Conservation (phyloP, 2,888 invertebrate species). For the Globia sparganii region DNA sequence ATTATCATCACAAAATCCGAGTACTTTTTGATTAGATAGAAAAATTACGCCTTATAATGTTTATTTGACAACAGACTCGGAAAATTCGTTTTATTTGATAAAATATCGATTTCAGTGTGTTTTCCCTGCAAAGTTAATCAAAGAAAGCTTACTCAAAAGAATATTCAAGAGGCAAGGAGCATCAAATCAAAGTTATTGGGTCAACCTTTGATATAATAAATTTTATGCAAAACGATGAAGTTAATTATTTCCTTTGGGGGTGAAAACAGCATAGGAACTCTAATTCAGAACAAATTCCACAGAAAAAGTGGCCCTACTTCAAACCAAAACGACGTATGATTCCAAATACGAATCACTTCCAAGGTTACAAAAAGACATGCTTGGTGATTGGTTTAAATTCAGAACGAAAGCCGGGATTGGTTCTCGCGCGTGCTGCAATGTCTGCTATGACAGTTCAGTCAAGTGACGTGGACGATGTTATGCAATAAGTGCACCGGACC, state of each 20-base stretch:
- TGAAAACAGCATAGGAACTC: too few species aligned
- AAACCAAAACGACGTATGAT: too few species aligned
- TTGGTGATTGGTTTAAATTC: too few species aligned
- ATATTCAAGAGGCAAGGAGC: slow-evolving; percentile 70
- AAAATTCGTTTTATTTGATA: slow-evolving; percentile 45
- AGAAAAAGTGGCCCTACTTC: too few species aligned
- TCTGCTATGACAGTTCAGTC: too few species aligned
- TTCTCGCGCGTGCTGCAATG: too few species aligned
- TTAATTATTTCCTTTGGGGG: slow-evolving; percentile 60
- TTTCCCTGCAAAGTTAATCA: slow-evolving; percentile 69
- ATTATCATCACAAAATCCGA: slow-evolving; percentile 28
- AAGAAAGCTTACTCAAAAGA: slow-evolving; percentile 74
- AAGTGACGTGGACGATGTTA: too few species aligned
- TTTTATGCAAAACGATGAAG: slow-evolving; percentile 79
- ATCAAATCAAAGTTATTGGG: slow-evolving; percentile 67
- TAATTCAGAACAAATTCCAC: too few species aligned
- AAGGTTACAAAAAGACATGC: too few species aligned
- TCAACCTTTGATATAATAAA: slow-evolving; percentile 79
- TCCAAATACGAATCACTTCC: too few species aligned
- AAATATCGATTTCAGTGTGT: slow-evolving; percentile 54
- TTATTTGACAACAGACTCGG: slow-evolving; percentile 42
- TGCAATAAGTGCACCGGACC: too few species aligned
- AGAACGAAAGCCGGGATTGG: too few species aligned
- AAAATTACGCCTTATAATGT: slow-evolving; percentile 45
- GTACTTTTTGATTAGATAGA: slow-evolving; percentile 39